phyloP scores from a whole-genome alignment of 2,113 vertebrate genomes.

The Rafetus swinhoei region DNA sequence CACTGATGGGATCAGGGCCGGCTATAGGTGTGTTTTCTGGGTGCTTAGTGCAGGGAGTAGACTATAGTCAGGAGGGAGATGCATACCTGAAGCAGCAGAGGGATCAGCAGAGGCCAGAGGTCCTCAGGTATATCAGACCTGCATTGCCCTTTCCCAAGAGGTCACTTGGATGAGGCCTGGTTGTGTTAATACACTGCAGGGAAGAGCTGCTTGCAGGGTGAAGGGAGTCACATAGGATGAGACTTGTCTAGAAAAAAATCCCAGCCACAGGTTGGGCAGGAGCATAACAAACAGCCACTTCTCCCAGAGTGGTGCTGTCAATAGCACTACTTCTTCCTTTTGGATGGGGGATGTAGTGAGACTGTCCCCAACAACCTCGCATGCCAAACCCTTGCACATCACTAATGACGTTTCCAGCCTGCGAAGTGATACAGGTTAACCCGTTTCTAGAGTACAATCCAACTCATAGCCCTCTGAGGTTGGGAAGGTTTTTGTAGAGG shows the following conservation, averaged over 20 bases:
- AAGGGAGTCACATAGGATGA: neutral
- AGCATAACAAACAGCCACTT: neutral
- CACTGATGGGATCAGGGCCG: neutral
- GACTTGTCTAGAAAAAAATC: neutral
- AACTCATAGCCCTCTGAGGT: neutral
- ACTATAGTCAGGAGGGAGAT: neutral
- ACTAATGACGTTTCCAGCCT: neutral
- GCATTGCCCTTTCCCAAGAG: neutral
- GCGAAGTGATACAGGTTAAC: neutral
- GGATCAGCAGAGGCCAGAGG: neutral
- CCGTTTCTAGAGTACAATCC: neutral
- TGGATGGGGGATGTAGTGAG: neutral
- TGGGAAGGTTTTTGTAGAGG: accelerated
- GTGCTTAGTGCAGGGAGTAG: neutral
- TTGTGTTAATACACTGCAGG: neutral
- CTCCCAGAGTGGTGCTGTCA: neutral
- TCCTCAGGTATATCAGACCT: neutral
- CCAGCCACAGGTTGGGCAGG: neutral
- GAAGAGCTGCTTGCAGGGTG: neutral
- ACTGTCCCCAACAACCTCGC: neutral
- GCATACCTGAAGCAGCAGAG: neutral
- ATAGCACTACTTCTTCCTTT: neutral
- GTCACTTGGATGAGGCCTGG: neutral
- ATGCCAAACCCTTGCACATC: accelerated
- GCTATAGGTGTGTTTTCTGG: neutral